Conservation (phyloP, 2,888 invertebrate species). For the Ichneumon xanthorius region DNA sequence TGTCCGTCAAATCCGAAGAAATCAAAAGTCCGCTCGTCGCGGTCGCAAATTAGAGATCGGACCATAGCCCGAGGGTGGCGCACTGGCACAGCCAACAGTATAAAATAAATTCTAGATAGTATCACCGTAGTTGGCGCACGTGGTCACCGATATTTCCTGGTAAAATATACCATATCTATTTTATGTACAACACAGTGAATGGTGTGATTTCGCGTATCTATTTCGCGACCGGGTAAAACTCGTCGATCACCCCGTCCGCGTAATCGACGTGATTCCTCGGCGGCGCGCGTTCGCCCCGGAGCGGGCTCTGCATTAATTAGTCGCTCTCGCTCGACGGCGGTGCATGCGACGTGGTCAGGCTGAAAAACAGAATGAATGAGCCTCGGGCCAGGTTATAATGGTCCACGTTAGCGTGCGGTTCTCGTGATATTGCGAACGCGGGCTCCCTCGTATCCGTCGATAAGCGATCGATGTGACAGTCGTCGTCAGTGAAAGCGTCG, state of each 20-base stretch:
- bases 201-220: slow-evolving; percentile 42
- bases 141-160: not conserved
- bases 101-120: slow-evolving; percentile 29
- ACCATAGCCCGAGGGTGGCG: slow-evolving; percentile 3
- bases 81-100: slow-evolving; percentile 32
- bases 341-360: slow-evolving; percentile 46
- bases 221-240: slow-evolving; percentile 62
- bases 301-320: slow-evolving; percentile 64
- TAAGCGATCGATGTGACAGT: slow-evolving; percentile 50
- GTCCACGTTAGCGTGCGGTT: slow-evolving; percentile 36
- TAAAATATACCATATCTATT: slow-evolving; percentile 1
- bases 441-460: slow-evolving; percentile 39
- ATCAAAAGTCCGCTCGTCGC: slow-evolving; percentile 4
- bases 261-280: slow-evolving; percentile 45
- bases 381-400: slow-evolving; percentile 63
- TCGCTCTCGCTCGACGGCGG: slow-evolving; percentile 24
- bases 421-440: slow-evolving; percentile 60
- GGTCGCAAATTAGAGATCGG: not conserved
- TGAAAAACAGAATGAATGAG: slow-evolving; percentile 36
- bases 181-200: slow-evolving; percentile 2
- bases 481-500: slow-evolving; percentile 62
- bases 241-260: slow-evolving; percentile 54
- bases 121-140: not conserved
- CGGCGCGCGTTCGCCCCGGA: slow-evolving; percentile 44
- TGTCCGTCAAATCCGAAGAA: not conserved